These are phyloP conservation scores for Brachionus plicatilis DNA, from an alignment of 1,140 invertebrate genomes.

Conservation along the genomic window DNA sequence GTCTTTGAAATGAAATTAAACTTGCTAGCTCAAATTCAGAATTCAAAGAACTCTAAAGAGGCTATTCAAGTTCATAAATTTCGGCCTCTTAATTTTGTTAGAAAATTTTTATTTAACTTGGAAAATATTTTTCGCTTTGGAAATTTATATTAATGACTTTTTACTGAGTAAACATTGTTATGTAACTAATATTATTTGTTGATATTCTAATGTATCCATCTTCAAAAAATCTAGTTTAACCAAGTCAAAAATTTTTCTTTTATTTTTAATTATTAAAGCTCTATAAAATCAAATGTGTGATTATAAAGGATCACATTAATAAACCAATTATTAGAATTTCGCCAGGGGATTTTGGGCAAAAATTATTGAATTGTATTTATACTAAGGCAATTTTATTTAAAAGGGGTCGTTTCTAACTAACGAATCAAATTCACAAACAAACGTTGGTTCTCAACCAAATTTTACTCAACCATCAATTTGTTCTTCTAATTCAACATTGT, in stretches of 20 bases:
- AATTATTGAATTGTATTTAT: neutral
- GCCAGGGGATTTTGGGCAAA: neutral
- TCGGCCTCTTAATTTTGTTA: neutral
- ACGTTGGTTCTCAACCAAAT: neutral
- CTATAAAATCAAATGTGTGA: neutral
- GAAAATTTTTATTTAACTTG: neutral
- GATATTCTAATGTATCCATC: neutral
- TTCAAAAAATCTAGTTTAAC: neutral
- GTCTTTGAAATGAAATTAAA: neutral
- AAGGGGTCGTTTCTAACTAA: slow-evolving; percentile 33
- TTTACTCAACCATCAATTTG: slow-evolving; percentile 16
- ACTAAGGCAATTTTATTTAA: neutral
- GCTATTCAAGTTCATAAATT: neutral
- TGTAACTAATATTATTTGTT: neutral
- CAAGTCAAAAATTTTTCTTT: neutral
- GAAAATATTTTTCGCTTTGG: neutral
- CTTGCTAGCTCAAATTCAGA: neutral
- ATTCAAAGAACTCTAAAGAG: neutral
- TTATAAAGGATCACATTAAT: neutral
- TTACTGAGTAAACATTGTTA: neutral
- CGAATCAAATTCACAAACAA: slow-evolving; percentile 9
- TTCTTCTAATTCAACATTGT: slow-evolving; percentile 12
- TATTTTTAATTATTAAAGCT: neutral
- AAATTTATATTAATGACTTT: neutral
- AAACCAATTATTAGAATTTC: neutral